A percentile compares a stretch with the other conserved stretches of the same genome.
Evolutionary conservation across 2,113 vertebrate genomes (phyloP).

Genomic region (Hirundichthys speculiger): DNA sequence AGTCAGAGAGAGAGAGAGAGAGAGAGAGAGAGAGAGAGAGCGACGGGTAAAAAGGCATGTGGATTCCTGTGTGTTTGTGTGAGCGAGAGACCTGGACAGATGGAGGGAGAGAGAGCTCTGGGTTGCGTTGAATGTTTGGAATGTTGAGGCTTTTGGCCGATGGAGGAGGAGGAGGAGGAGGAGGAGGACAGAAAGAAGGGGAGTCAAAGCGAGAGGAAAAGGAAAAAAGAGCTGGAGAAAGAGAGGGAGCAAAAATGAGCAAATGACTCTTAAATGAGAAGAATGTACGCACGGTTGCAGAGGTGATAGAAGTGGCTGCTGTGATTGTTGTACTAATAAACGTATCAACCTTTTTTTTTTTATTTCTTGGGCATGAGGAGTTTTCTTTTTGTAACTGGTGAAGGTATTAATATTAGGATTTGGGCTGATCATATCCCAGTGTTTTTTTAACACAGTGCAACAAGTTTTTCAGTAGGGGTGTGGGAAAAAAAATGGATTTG

Average conservation of each 20-base stretch:
- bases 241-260: neutral
- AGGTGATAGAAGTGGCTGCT: too few relatives aligned
- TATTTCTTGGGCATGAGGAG: too few relatives aligned
- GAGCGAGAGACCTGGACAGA: slow-evolving; percentile 31
- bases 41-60: slow-evolving; percentile 23
- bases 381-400: too few relatives aligned
- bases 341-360: too few relatives aligned
- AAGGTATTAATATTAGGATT: too few relatives aligned
- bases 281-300: too few relatives aligned
- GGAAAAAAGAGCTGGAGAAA: slow-evolving; percentile 3
- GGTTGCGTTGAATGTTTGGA: slow-evolving; percentile 75
- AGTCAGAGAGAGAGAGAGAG: slow-evolving; percentile 26
- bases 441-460: too few relatives aligned
- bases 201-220: slow-evolving; percentile 4
- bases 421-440: too few relatives aligned
- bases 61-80: slow-evolving; percentile 58
- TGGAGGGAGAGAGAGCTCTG: slow-evolving; percentile 18
- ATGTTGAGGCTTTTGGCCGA: slow-evolving; percentile 74
- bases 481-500: too few relatives aligned
- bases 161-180: slow-evolving; percentile 34
- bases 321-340: too few relatives aligned
- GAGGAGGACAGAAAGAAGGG: slow-evolving; percentile 11
- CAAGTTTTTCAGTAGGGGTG: too few relatives aligned
- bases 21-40: neutral
- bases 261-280: neutral